A percentile compares a stretch with the other conserved stretches of the same genome.
Conservation (phyloP, 2,888 invertebrate species). For the Tiphia femorata region DNA sequence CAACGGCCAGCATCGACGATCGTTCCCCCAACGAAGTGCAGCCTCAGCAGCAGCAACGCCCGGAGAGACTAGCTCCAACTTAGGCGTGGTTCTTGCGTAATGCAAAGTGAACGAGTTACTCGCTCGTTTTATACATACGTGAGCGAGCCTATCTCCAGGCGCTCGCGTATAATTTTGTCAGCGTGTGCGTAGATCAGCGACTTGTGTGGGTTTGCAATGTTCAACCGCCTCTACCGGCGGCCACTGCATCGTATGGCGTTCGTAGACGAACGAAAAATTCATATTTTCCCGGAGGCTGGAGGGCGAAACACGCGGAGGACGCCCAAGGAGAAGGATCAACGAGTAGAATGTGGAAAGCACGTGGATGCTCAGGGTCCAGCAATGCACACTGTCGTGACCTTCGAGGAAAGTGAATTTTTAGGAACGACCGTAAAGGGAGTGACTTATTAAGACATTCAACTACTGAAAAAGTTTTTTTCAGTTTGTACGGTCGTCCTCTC, state of each 20-base stretch:
- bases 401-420: neutral
- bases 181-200: constrained; percentile 20
- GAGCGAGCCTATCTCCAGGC: neutral
- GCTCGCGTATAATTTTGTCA: constrained; percentile 5
- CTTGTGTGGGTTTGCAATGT: neutral
- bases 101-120: constrained; percentile 56
- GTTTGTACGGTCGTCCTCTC: too few relatives aligned
- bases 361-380: neutral
- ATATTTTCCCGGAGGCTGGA: constrained; percentile 34
- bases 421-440: too few relatives aligned
- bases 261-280: constrained; percentile 27
- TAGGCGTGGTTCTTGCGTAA: constrained; percentile 63
- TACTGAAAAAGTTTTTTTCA: too few relatives aligned
- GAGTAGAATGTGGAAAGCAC: constrained; percentile 42
- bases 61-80: constrained; percentile 42
- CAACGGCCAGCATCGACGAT: constrained; percentile 11
- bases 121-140: constrained; percentile 40
- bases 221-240: too few relatives aligned
- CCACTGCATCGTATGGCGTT: neutral
- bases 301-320: constrained; percentile 21
- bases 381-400: neutral
- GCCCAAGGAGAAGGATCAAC: constrained; percentile 5
- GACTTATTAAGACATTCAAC: too few relatives aligned
- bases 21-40: constrained; percentile 25
- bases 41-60: constrained; percentile 12